Conservation (phyloP, 2,113 vertebrate genomes). For the Gallinago media region DNA sequence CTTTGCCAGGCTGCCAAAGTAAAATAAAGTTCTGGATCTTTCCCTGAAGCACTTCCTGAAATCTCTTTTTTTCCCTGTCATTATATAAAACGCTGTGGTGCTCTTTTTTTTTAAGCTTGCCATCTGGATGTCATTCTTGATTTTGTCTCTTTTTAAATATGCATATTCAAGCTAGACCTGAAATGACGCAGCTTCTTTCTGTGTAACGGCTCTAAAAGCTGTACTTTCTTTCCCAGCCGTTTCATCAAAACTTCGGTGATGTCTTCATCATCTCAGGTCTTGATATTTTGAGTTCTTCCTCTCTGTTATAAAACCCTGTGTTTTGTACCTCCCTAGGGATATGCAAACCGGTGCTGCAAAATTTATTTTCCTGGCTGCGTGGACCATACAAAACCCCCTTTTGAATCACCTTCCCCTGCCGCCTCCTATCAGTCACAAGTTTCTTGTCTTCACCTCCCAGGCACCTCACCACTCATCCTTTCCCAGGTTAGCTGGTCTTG, state of each 20-base stretch:
- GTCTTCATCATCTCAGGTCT: background rate
- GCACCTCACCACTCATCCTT: background rate
- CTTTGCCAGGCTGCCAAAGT: slow-evolving; percentile 48
- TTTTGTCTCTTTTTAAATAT: slow-evolving; percentile 45
- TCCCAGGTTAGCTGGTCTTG: background rate
- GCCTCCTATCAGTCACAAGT: background rate
- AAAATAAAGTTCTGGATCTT: slow-evolving; percentile 36
- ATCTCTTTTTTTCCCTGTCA: background rate
- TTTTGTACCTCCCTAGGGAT: background rate
- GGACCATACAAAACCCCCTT: background rate
- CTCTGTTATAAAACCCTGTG: background rate
- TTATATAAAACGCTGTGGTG: slow-evolving; percentile 34
- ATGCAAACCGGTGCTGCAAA: background rate
- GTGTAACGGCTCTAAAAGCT: background rate
- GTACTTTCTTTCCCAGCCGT: background rate
- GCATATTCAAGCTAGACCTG: slow-evolving; percentile 47
- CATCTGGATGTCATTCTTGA: slow-evolving; percentile 62
- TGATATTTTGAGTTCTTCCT: background rate
- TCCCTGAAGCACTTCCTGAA: slow-evolving; percentile 52
- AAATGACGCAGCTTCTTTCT: slow-evolving; percentile 45
- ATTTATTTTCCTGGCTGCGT: background rate
- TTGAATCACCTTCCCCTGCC: background rate
- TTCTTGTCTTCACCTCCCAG: background rate
- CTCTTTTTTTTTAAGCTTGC: slow-evolving; percentile 51
- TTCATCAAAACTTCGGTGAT: background rate